A percentile compares a stretch with the other conserved stretches of the same genome.
Conservation (phyloP, 2,888 invertebrate genomes). For the Hetaerina titia region DNA sequence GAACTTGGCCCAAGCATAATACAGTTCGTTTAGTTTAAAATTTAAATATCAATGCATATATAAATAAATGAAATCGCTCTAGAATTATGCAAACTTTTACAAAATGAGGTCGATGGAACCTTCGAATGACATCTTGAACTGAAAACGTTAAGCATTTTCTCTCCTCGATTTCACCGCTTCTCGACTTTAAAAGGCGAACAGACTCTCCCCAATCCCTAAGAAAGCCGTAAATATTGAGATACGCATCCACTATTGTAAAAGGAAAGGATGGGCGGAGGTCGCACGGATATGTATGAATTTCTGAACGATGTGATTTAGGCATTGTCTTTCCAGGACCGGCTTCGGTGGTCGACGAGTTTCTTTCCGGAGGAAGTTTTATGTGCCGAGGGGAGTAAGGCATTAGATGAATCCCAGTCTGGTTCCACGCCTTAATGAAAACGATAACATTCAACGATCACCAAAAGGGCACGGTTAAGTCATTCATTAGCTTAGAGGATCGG, state of each 20-base stretch:
- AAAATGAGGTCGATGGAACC: too few species aligned
- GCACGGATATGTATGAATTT: background rate
- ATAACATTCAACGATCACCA: background rate
- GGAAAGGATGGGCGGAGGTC: background rate
- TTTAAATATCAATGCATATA: too few species aligned
- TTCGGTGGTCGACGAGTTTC: background rate
- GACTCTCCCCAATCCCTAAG: background rate
- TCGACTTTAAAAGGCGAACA: background rate
- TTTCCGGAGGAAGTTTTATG: background rate
- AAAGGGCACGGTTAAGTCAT: background rate
- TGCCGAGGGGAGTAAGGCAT: background rate
- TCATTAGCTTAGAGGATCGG: background rate
- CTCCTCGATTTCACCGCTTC: background rate
- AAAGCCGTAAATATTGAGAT: background rate
- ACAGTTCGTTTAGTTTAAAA: too few species aligned
- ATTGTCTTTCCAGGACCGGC: background rate
- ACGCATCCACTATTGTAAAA: background rate
- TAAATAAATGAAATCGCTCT: too few species aligned
- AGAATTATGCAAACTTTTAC: too few species aligned
- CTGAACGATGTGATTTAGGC: background rate
- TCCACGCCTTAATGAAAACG: background rate
- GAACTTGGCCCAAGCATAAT: too few species aligned
- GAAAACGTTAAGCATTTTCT: background rate
- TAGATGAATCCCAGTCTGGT: background rate
- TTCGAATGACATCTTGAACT: background rate